Evolutionary conservation across 2,113 vertebrate species (phyloP), one percentile per base, ranked within the genome.

Genomic region (Hyperopisus bebe): DNA sequence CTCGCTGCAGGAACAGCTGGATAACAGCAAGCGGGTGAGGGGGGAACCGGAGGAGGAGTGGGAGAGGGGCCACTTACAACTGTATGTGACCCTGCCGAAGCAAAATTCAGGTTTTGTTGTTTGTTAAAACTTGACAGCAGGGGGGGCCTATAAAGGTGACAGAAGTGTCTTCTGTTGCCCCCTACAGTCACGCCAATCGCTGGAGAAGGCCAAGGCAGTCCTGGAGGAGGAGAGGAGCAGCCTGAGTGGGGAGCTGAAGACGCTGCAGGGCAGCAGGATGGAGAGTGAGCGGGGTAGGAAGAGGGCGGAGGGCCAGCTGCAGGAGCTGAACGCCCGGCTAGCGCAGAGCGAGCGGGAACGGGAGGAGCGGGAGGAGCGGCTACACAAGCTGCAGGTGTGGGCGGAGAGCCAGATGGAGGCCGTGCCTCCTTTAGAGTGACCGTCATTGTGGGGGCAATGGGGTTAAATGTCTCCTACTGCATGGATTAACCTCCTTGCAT

Each of bases 201-300:
- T 98, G 92, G 97, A 98, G 92, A 98, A 98, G 91, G 93, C 96
- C 7, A 97, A 97, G 86, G 46, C 90, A 0, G n/a, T 94, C 1
- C 92, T 97, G 93, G 97, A 98, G 91, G 96, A 95, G 87, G 97
- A 97, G 93, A 94, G 96, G 31, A 83, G 91, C 31, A 96, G 94
- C 90, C 94, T 98, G 51, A 94, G 91, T 3, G 87, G 91, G 0
- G 97, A 98, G 91, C 94, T 98, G 44, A 96, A 96, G 92, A 91
- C 90, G 88, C 94, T 97, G 70, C 97, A 97, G 92, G 89, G 93
- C 0, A 88, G 94, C 0, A 96, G 96, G 39, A 95, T 95, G 80
- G 97, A 98, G 85, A 97, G 96, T 0, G 97, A 98, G 86, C 94
- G 97, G 89, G 95, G 95, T 50, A 94, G 97, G 5, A 97, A 97